Conservation (phyloP, 2,113 vertebrate genomes). For the Zosterops hypoxanthus region DNA sequence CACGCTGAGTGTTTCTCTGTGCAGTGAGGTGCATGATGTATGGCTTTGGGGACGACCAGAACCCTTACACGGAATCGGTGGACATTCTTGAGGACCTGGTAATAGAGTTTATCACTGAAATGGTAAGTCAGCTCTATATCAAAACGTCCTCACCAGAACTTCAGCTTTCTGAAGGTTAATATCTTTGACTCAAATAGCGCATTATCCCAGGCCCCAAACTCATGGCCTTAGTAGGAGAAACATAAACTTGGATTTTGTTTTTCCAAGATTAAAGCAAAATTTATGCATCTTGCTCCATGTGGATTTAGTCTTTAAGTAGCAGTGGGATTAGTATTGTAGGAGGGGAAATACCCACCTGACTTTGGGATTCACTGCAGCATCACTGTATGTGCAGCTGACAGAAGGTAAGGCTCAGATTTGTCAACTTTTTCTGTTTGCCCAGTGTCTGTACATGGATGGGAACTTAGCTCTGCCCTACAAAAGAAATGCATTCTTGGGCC, state of each 20-base stretch:
- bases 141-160: background rate
- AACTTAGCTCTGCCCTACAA: background rate
- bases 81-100: conserved; percentile 98
- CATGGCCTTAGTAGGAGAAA: background rate
- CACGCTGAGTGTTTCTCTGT: background rate
- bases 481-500: background rate
- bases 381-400: background rate
- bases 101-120: conserved; percentile 98
- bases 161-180: background rate
- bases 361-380: background rate
- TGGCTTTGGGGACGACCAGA: conserved; percentile 98
- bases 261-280: background rate
- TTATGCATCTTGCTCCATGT: background rate
- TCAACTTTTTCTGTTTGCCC: background rate
- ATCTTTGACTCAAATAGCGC: background rate
- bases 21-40: conserved; percentile 98
- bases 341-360: background rate
- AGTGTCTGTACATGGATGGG: background rate
- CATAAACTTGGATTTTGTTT: background rate
- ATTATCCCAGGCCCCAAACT: background rate
- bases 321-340: background rate
- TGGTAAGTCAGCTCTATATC: conserved; percentile 74
- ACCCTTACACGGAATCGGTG: conserved; percentile 97
- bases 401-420: background rate
- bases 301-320: background rate